Evolutionary conservation across 2,888 invertebrate species (phyloP).

Genomic region (Napeogenes sylphis): DNA sequence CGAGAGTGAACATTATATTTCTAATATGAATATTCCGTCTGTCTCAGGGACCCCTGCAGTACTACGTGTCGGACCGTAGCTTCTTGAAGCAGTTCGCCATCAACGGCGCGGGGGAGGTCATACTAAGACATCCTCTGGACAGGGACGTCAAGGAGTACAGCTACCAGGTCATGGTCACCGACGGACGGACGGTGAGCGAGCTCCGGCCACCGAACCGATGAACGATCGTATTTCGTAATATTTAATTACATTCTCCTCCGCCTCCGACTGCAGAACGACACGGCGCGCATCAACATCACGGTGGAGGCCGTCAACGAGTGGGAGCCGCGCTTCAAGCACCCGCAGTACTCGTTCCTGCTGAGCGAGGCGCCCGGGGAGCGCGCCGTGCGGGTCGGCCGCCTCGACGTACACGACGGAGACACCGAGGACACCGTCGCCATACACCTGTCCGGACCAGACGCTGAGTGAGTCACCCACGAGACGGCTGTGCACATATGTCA

Average conservation of each 20-base stretch:
- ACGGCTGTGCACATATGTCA: no score
- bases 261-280: constrained; percentile 82
- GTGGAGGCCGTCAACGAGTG: constrained; percentile 94
- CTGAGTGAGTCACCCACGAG: constrained; percentile 64
- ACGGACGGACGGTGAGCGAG: constrained; percentile 82
- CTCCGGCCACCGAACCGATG: no score
- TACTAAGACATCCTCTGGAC: constrained; percentile 85
- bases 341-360: constrained; percentile 89
- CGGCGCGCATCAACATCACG: constrained; percentile 87
- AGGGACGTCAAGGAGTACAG: constrained; percentile 86
- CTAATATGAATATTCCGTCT: no score
- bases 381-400: constrained; percentile 75
- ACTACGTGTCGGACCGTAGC: constrained; percentile 85
- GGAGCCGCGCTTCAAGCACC: constrained; percentile 93
- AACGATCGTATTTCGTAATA: no score
- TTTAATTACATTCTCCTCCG: no score
- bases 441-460: constrained; percentile 83
- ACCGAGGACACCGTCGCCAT: constrained; percentile 84
- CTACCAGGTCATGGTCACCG: constrained; percentile 89
- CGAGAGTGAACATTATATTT: no score
- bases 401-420: constrained; percentile 94
- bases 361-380: constrained; percentile 41
- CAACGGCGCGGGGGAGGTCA: constrained; percentile 87
- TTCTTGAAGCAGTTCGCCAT: constrained; percentile 86
- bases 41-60: constrained; percentile 79